Base-by-base conservation (phyloP, 2,113 vertebrate genomes). In the Cyprinodon brontotheroides region DNA sequence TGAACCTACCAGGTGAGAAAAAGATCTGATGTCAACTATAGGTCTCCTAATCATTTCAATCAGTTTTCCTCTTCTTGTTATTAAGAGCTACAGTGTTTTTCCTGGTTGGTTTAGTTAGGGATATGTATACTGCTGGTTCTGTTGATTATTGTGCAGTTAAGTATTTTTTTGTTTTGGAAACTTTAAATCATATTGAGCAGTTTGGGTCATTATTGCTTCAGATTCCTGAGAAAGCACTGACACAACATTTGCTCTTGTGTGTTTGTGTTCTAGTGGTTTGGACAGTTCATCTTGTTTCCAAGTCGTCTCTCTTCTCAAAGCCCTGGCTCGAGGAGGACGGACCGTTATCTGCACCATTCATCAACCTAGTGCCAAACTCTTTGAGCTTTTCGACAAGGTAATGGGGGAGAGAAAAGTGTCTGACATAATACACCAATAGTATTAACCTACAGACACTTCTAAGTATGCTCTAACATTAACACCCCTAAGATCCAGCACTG, bases 301-400 rank as follows among this genome's bases (percentile, higher is more conserved):
- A 92, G 98, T 99, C 80, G 96, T 98, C 11, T 99, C 98, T 67
- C 93, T 99, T 84, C 92, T 99, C 93, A 95, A 95, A 63, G 97
- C 96, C 62, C 92, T 99, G 89, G 98, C 98, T 53, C 96, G 93
- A 70, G 98, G 98, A 0, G 98, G 98, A 20, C 95, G 98, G 3
- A 99, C 98, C 11, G 94, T 99, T 90, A 97, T 99, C 93, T 99
- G 98, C 90, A 99, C 98, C 87, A 97, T 99, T 92, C 97, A 99
- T 91, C 98, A 99, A 85, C 98, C 98, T 82, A 99, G 97, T n/a
- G 98, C 97, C 88, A 98, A 97, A 89, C 96, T 99, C 70, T 99
- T 99, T 0, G 97, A 99, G 79, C 96, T 97, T 93, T 99, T 99
- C 0, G 96, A 99, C 92, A 96, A 98, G 96, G 98, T 98, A 81